Evolutionary conservation across 37 sponge, comb jelly and placozoan species (phyloP).

Genomic region (Sycon ciliatum): DNA sequence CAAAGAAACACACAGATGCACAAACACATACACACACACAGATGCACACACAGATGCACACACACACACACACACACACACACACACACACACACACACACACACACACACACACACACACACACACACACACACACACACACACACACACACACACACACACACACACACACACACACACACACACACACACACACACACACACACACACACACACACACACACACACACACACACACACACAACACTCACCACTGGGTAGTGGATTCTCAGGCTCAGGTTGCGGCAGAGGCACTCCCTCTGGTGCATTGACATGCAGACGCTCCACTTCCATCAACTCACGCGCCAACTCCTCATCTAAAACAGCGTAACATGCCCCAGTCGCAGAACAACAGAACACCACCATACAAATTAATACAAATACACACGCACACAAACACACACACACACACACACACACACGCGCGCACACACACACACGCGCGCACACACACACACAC

Average conservation of each 20-base stretch:
- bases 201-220: constrained; percentile 9
- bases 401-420: background rate
- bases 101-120: no score
- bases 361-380: background rate
- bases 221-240: constrained; percentile 14
- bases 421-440: constrained; percentile 13
- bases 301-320: no score
- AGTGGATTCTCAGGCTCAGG: background rate
- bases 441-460: constrained; percentile 5
- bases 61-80: no score
- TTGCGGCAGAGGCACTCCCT: background rate
- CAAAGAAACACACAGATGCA: no score
- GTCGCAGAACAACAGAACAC: background rate
- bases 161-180: constrained; percentile 1
- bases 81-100: no score
- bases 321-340: no score
- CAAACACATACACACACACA: no score
- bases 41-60: no score
- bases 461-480: background rate
- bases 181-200: constrained; percentile 20
- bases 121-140: background rate
- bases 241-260: background rate
- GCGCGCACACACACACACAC: constrained; percentile 24
- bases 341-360: background rate
- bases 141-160: background rate